These are phyloP conservation scores for Enteromius mattozi DNA, from an alignment of 2,797 vertebrate species.

Conservation along the genomic window DNA sequence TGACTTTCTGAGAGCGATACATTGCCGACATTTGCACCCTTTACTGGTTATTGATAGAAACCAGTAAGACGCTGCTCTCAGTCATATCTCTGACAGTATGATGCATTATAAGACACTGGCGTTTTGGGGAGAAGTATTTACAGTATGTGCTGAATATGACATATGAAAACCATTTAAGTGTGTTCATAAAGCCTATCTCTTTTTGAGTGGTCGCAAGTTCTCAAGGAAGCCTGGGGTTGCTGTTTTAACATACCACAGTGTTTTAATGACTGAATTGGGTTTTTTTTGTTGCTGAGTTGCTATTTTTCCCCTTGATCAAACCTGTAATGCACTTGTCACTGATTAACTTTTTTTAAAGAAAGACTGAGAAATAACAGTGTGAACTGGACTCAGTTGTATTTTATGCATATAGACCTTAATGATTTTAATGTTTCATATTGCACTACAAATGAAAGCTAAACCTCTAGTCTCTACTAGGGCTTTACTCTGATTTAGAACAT, in stretches of 20 bases:
- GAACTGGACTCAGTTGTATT: neutral
- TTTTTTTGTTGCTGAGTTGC: too few relatives aligned
- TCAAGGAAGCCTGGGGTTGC: conserved; percentile 16
- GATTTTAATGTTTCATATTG: conserved; percentile 18
- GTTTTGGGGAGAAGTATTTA: conserved; percentile 39
- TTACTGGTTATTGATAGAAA: conserved; percentile 6
- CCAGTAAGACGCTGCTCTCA: neutral
- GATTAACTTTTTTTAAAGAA: neutral
- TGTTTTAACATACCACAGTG: neutral
- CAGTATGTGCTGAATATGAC: conserved; percentile 36
- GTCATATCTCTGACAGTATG: conserved; percentile 1
- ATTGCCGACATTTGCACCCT: conserved; percentile 14
- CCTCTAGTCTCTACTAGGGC: neutral
- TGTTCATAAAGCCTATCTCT: conserved; percentile 40
- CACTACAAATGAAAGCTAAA: conserved; percentile 6
- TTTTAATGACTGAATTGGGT: neutral
- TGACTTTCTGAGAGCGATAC: neutral
- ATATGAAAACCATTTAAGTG: conserved; percentile 14
- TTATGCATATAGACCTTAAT: neutral
- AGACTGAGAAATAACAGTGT: neutral
- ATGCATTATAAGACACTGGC: neutral
- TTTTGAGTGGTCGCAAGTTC: neutral
- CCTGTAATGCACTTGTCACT: neutral
- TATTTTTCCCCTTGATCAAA: neutral
- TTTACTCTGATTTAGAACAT: conserved; percentile 32